Percentiles rank a stretch among this genome's conserved stretches.
These are phyloP conservation scores for Mastacembelus armatus DNA, from an alignment of 2,797 vertebrate species.

Conservation along the genomic window DNA sequence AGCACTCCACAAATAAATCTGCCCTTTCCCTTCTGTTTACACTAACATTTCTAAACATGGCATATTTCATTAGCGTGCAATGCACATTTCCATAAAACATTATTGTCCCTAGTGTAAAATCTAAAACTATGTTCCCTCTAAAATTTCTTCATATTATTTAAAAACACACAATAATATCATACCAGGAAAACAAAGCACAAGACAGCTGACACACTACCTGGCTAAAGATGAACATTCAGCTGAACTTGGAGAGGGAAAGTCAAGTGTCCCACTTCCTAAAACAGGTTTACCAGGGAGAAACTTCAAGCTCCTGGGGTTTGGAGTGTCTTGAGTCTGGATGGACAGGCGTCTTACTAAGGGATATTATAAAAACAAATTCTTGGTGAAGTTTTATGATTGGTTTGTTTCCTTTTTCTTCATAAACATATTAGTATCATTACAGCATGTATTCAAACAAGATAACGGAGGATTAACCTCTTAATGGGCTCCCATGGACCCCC, in stretches of 20 bases:
- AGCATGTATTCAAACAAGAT: neutral
- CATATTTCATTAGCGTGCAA: too few species aligned
- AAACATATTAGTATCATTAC: neutral
- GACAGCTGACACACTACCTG: constrained; percentile 69
- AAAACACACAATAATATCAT: too few species aligned
- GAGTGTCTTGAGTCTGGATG: constrained; percentile 87
- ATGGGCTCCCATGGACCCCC: too few species aligned
- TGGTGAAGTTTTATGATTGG: neutral
- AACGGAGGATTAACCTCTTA: neutral
- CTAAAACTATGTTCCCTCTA: too few species aligned
- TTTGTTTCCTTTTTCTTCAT: neutral
- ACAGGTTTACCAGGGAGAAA: constrained; percentile 86
- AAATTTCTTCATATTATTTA: too few species aligned
- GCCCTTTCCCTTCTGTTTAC: neutral
- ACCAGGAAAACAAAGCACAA: too few species aligned
- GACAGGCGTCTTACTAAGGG: constrained; percentile 79
- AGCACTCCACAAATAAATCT: neutral
- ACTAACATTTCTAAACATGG: too few species aligned
- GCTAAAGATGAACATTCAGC: constrained; percentile 84
- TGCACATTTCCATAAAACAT: too few species aligned
- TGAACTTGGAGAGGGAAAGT: constrained; percentile 81
- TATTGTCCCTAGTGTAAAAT: too few species aligned
- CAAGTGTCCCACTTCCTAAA: constrained; percentile 82
- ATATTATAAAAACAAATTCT: neutral
- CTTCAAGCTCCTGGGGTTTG: constrained; percentile 87